Conservation (phyloP, 1,140 invertebrate genomes). For the Oncopodura yosiiana region DNA sequence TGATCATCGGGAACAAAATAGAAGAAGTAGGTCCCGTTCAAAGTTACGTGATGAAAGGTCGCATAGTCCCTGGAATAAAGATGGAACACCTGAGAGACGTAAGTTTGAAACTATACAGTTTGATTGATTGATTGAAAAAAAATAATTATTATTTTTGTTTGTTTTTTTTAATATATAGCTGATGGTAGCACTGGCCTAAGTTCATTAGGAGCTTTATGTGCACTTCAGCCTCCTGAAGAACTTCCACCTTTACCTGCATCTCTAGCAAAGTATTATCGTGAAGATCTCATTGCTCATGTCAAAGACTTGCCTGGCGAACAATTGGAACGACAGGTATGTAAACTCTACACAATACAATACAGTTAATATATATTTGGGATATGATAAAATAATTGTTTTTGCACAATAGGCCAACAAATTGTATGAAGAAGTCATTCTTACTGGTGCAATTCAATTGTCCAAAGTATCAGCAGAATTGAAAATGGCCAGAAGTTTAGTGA, state of each 20-base stretch:
- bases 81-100: slow-evolving; percentile 41
- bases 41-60: slow-evolving; percentile 28
- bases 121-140: too few species aligned
- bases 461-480: slow-evolving; percentile 90
- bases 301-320: slow-evolving; percentile 83
- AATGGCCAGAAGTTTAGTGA: slow-evolving; percentile 82
- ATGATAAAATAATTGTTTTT: slow-evolving; percentile 5
- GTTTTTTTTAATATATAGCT: not conserved
- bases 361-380: not conserved
- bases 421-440: slow-evolving; percentile 69
- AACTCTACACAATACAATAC: not conserved
- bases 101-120: slow-evolving; percentile 40
- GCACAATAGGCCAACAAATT: slow-evolving; percentile 64
- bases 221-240: slow-evolving; percentile 7
- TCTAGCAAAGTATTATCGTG: slow-evolving; percentile 79
- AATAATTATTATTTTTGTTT: slow-evolving; percentile 7
- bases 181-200: slow-evolving; percentile 35
- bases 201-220: slow-evolving; percentile 22
- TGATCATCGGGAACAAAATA: slow-evolving; percentile 20
- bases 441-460: slow-evolving; percentile 79
- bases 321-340: slow-evolving; percentile 77
- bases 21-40: slow-evolving; percentile 21
- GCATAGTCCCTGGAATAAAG: slow-evolving; percentile 32
- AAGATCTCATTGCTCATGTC: slow-evolving; percentile 82
- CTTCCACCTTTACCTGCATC: slow-evolving; percentile 70